Evolutionary conservation across 2,888 invertebrate species (phyloP), one percentile per base, ranked within the genome.

Genomic region (Pedicia rivosa): DNA sequence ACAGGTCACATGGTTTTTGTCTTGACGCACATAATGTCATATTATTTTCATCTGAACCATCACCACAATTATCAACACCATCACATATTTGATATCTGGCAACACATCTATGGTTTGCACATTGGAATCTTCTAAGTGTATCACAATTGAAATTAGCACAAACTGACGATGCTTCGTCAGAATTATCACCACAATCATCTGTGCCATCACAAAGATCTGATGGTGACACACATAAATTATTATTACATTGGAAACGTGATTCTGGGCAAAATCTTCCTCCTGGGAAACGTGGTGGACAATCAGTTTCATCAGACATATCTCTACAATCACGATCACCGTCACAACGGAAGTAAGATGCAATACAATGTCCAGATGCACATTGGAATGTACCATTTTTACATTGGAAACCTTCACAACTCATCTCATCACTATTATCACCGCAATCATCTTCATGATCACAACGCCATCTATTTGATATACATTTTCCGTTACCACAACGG

Each of bases 381-480:
- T 90, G 86, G 79, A 90, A 92, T 10, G 86, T 84, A 22, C 83
- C 83, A 43, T 83, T 79, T 66, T 83, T 86, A 63, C 90, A 90
- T 50, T 78, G 74, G 61, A 80, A 87, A 4, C 77, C 78, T 34
- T 74, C 75, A 51, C 91, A 91, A 36, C 75, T 76, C 40, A 74
- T 62, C 57, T 92, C 91, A 53, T 98, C 97, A 3, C 86, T 80
- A 48, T 83, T 82, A 57, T 97, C 95, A 0, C 91, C 90, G 51
- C 95, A 97, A 55, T 97, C 95, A 54, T 94, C 88, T 56, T 94
- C 92, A 59, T 86, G 86, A 54, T 95, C 94, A 57, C 95, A 95
- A 27, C 86, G 72, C 90, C 91, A 92, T 42, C 91, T 68, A 1
- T 80, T 79, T 0, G 91, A 88, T 35, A 94, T 87, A 53, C 91